Evolutionary conservation across 1,140 invertebrate species (phyloP).

Genomic region (Zaprionus davidi): DNA sequence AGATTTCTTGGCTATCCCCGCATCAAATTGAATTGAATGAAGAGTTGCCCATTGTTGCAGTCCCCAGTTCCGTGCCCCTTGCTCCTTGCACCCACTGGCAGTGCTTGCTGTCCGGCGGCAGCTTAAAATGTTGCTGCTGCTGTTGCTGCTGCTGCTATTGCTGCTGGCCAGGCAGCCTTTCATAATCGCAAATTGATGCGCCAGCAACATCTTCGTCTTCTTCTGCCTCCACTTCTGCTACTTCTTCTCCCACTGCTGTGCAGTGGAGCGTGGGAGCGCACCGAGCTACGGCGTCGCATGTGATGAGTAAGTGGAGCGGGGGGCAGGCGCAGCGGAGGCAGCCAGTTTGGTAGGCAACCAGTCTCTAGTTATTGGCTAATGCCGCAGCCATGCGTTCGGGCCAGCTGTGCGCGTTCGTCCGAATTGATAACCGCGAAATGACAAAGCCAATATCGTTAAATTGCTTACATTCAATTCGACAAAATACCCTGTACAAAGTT

Average conservation of each 20-base stretch:
- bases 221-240: background rate
- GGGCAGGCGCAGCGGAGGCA: background rate
- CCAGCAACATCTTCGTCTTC: conserved; percentile 70
- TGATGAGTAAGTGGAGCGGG: background rate
- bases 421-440: conserved; percentile 81
- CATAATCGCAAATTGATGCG: conserved; percentile 81
- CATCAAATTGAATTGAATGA: conserved; percentile 77
- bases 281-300: conserved; percentile 54
- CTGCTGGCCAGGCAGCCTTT: conserved; percentile 77
- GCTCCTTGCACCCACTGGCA: background rate
- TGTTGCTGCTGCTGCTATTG: conserved; percentile 39
- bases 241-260: conserved; percentile 43
- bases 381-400: conserved; percentile 47
- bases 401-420: conserved; percentile 69
- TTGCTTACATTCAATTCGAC: conserved; percentile 66
- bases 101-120: conserved; percentile 27
- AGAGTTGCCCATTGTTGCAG: conserved; percentile 72
- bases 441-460: conserved; percentile 70
- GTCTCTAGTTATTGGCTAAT: conserved; percentile 66
- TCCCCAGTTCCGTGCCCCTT: background rate
- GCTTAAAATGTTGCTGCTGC: conserved; percentile 47
- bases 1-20: conserved; percentile 69
- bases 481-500: conserved; percentile 17
- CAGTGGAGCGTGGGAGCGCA: conserved; percentile 79
- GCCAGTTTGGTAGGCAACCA: conserved; percentile 12